Base-by-base conservation (phyloP, 1,140 invertebrate genomes). In the Drosophila simulans region DNA sequence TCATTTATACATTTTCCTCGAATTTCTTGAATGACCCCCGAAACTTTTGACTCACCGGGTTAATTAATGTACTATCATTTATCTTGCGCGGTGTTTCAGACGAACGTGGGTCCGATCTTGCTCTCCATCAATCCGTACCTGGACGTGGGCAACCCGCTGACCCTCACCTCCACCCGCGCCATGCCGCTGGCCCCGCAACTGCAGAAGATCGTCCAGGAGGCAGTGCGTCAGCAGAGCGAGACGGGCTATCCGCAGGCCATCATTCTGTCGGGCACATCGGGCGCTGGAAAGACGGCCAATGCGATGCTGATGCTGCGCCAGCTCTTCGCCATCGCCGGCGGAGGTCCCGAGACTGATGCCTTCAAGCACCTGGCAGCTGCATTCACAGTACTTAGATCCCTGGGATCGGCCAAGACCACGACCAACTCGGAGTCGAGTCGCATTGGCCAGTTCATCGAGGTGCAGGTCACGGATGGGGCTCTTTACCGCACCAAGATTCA, bases 401-500 rank as follows among this genome's bases (percentile, higher is more conserved):
- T 99, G 46, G 97, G 97, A 49, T 97, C 97, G 25, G 98, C 98
- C 5, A 97, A 97, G 92, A 98, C 97, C 8, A 94, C 95, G 22
- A 96, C 95, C 57, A 99, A 98, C 93, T 96, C 96, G 7, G 97
- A 99, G 94, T 98, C 97, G 90, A 98, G 97, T 93, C 95, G 98
- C 93, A 98, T 98, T 93, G 98, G 98, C 35, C 97, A 98, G 92
- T 99, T 98, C 92, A 98, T 99, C 80, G 97, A 99, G 93, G 97
- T 98, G 51, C 97, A 98, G 93, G 97, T 98, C 51, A 98, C 97
- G n/a, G 97, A 98, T 92, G 97, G 97, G 57, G 97, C 97, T 11
- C 93, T 99, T 27, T 98, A 98, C 92, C 95, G 98, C 88, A 98
- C 98, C 4, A 98, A 98, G 94, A 98, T 98, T 76, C 97, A 98